A percentile compares a stretch with the other conserved stretches of the same genome.
Conservation (phyloP, 2,113 vertebrate genomes). For the Phalacrocorax brasilianus region DNA sequence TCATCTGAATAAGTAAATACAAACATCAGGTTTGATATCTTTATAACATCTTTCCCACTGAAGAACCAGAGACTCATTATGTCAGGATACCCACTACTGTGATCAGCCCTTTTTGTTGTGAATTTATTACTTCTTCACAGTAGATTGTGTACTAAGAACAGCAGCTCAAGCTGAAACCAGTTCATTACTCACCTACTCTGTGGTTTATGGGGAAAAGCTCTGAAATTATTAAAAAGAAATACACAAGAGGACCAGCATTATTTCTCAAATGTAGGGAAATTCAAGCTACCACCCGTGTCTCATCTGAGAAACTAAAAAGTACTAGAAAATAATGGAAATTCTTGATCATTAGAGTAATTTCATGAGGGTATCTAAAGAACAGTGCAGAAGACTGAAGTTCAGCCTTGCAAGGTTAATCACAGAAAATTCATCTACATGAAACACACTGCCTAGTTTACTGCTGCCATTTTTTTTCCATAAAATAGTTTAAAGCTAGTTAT, state of each 20-base stretch:
- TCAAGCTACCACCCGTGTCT: not conserved
- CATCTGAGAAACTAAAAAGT: not conserved
- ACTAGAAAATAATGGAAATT: not conserved
- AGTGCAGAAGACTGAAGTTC: not conserved
- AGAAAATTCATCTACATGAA: not conserved
- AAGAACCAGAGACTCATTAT: not conserved
- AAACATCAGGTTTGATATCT: not conserved
- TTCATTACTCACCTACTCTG: not conserved
- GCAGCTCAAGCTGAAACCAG: not conserved
- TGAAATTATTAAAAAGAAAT: not conserved
- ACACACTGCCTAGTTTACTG: not conserved
- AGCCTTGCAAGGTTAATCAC: not conserved
- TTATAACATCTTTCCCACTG: not conserved
- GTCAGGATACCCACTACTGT: not conserved
- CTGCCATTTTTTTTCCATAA: not conserved
- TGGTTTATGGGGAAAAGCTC: not conserved
- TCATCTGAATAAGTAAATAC: not conserved
- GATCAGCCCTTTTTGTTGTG: not conserved
- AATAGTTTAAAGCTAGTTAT: slow-evolving; percentile 52
- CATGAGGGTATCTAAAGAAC: not conserved
- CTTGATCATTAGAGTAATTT: not conserved
- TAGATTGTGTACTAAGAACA: not conserved
- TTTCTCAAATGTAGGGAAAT: not conserved
- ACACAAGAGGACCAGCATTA: not conserved
- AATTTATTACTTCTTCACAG: not conserved